Percentiles rank a stretch among this genome's conserved stretches.
These are phyloP conservation scores for Machimus atricapillus DNA, from an alignment of 2,888 invertebrate species.

Conservation along the genomic window DNA sequence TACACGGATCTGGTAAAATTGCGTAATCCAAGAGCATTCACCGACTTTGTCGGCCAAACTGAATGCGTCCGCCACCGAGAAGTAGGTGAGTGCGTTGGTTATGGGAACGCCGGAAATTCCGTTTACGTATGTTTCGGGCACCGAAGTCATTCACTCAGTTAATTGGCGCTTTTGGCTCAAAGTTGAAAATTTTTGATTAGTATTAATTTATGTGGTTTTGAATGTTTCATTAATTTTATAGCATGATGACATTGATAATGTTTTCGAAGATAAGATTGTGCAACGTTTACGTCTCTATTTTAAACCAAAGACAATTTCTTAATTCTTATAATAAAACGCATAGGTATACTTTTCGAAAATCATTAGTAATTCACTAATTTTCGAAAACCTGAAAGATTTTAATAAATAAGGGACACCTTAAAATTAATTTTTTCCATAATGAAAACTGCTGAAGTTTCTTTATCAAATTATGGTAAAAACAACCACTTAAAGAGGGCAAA, in stretches of 20 bases:
- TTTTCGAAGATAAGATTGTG: not conserved
- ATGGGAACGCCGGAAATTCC: not conserved
- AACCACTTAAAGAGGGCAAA: not conserved
- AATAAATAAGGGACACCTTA: not conserved
- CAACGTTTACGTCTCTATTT: not conserved
- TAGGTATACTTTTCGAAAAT: too few species aligned
- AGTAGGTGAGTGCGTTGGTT: not conserved
- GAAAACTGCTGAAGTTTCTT: not conserved
- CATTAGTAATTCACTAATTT: too few species aligned
- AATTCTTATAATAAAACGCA: not conserved
- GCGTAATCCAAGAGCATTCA: not conserved
- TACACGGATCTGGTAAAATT: not conserved
- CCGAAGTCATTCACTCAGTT: not conserved
- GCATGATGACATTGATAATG: not conserved
- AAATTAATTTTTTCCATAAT: not conserved
- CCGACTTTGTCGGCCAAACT: not conserved
- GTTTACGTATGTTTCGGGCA: not conserved
- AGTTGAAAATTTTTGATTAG: not conserved
- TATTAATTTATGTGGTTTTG: not conserved
- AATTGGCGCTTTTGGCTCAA: not conserved
- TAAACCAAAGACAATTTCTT: not conserved
- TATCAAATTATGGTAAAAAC: not conserved
- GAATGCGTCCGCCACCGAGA: not conserved
- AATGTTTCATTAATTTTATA: not conserved
- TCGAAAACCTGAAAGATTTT: not conserved